A percentile compares a stretch with the other conserved stretches of the same genome.
phyloP scores from a whole-genome alignment of 2,888 invertebrate species.

The Patella pellucida region DNA sequence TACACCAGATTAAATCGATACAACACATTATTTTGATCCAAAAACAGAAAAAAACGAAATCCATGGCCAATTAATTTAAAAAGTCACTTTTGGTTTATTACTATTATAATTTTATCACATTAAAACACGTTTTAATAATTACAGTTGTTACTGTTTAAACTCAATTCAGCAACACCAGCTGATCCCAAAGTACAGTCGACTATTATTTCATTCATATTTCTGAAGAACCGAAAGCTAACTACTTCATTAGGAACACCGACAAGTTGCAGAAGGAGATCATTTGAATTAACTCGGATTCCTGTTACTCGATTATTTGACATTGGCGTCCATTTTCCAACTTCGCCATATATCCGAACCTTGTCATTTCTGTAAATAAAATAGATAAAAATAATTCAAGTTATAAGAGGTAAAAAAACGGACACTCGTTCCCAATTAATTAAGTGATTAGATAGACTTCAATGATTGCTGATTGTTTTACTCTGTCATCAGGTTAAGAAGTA shows the following conservation, averaged over 20 bases:
- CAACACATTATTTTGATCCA: too few species aligned
- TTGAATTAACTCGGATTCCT: constrained; percentile 34
- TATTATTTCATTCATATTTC: neutral
- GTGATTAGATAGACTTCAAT: neutral
- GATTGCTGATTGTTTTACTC: neutral
- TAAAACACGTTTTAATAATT: too few species aligned
- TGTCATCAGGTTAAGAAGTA: neutral
- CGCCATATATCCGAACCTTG: constrained; percentile 43
- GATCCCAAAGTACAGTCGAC: constrained; percentile 14
- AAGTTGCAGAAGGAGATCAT: constrained; percentile 39
- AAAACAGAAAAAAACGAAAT: too few species aligned
- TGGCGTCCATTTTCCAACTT: constrained; percentile 57
- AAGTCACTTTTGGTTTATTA: too few species aligned
- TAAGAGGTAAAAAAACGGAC: neutral
- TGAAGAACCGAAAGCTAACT: constrained; percentile 42
- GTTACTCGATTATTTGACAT: constrained; percentile 53
- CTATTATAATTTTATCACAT: too few species aligned
- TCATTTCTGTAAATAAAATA: constrained; percentile 13
- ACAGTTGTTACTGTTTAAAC: too few species aligned
- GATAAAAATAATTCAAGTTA: neutral
- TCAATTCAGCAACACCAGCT: constrained; percentile 1
- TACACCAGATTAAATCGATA: too few species aligned
- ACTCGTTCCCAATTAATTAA: neutral
- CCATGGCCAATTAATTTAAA: too few species aligned
- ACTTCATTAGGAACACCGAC: constrained; percentile 45